Evolutionary conservation across 2,113 vertebrate genomes (phyloP), one percentile per base, ranked within the genome.

Genomic region (Gorilla gorilla): DNA sequence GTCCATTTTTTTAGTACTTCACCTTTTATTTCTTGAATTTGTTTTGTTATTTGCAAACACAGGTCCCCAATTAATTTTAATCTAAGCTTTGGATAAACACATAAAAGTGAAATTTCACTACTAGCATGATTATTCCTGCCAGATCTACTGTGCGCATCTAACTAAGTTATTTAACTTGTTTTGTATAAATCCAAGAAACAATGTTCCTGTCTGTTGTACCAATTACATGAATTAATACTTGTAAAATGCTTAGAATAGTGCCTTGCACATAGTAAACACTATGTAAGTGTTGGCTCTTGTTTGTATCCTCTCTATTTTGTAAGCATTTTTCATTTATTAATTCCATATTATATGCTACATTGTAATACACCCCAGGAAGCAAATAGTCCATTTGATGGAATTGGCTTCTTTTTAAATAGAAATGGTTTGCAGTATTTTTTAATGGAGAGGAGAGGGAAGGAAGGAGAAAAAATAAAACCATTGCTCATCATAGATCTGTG

Each of bases 381-480:
- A 93, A 57, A 84, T 83, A 86, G 5, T 52, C 3, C 32, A 45
- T 40, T 97, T 61, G 40, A 25, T 40, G 61, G 57, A 61, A 61
- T 10, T 61, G 40, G 2, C 32, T 89, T 50, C 16, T 32, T 30
- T 50, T 89, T 50, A 9, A 14, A 43, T 38, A 11, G 14, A 50
- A 59, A 59, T 59, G 9, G 9, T 59, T 25, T 59, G 57, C 57
- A 10, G 57, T 59, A 59, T 59, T 59, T 59, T n/a, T 84, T 80
- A 92, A 86, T 20, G 1, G 5, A 90, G 13, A 22, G 59, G 10
- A 70, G 4, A 61, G 1, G 9, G 9, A 61, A 20, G 32, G 55
- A 85, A 25, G 7, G n/a, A 27, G 25, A 80, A 64, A 32, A 20
- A 9, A 80, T 22, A 10, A 97, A 98, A 90, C 95, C 93, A 97